These are phyloP conservation scores for Ceuthmochares aereus DNA, from an alignment of 2,113 vertebrate species.

Conservation along the genomic window DNA sequence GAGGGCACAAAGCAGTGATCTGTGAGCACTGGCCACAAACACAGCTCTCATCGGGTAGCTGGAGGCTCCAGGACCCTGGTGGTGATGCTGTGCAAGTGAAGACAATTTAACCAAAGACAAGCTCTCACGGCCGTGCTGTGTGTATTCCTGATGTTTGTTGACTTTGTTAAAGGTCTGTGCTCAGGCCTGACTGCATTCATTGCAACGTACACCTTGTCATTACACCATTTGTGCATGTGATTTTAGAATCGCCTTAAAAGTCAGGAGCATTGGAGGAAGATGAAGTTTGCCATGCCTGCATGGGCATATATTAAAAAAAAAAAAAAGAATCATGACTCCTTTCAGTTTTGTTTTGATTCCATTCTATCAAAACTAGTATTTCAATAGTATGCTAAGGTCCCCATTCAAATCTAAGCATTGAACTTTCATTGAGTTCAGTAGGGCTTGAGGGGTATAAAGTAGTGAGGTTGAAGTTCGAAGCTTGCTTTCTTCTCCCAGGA, in stretches of 20 bases:
- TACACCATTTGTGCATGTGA: background rate
- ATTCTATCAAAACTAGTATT: background rate
- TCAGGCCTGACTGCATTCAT: background rate
- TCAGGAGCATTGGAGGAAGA: background rate
- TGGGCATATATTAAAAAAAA: background rate
- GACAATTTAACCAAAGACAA: background rate
- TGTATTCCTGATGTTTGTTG: background rate
- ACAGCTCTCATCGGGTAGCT: background rate
- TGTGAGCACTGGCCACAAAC: background rate
- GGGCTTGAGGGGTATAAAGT: background rate
- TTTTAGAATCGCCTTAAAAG: background rate
- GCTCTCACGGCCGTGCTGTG: background rate
- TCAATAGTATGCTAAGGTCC: background rate
- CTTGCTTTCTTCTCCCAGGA: background rate
- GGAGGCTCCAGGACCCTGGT: background rate
- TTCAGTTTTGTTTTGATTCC: background rate
- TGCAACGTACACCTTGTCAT: background rate
- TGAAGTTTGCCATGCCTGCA: background rate
- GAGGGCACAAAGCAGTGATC: background rate
- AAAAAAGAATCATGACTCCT: background rate
- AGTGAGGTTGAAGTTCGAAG: background rate
- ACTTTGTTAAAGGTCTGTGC: background rate
- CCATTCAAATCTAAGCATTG: background rate
- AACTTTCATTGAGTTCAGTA: background rate
- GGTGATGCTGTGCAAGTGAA: background rate